A percentile compares a stretch with the other conserved stretches of the same genome.
phyloP scores from a whole-genome alignment of 1,140 invertebrate genomes.

The Brachionus manjavacas region DNA sequence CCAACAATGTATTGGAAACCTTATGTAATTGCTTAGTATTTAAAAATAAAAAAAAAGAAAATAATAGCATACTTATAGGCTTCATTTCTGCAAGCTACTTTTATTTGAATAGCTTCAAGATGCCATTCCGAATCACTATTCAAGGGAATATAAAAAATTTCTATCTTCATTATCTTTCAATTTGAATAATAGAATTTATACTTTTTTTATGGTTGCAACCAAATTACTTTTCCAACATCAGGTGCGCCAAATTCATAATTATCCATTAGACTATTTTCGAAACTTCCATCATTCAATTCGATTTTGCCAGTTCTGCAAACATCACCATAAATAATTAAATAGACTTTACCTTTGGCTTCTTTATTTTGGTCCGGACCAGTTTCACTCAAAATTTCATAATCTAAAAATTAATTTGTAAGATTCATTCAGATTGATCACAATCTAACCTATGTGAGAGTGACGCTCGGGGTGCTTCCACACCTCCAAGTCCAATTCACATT shows the following conservation, averaged over 20 bases:
- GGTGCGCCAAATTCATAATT: conserved; percentile 38
- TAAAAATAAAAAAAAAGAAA: not conserved
- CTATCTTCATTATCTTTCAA: not conserved
- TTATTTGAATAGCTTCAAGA: conserved; percentile 33
- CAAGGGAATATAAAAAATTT: conserved; percentile 38
- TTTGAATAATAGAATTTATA: not conserved
- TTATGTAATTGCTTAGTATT: not conserved
- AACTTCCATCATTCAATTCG: conserved; percentile 22
- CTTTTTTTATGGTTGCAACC: too few relatives aligned
- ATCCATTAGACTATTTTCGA: conserved; percentile 32
- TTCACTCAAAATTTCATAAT: conserved; percentile 39
- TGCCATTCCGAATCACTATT: not conserved
- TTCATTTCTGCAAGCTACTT: conserved; percentile 30
- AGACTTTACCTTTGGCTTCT: conserved; percentile 33
- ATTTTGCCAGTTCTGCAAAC: conserved; percentile 36
- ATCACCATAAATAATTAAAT: conserved; percentile 31
- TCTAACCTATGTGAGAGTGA: not conserved
- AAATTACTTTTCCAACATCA: conserved; percentile 34
- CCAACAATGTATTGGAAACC: conserved; percentile 37
- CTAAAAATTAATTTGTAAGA: not conserved
- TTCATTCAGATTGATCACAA: too few relatives aligned
- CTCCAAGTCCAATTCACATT: conserved; percentile 36
- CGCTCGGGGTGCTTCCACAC: conserved; percentile 32
- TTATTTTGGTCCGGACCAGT: conserved; percentile 25
- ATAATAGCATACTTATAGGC: not conserved